Evolutionary conservation across 2,113 vertebrate species (phyloP).

Genomic region (Apteryx owenii): DNA sequence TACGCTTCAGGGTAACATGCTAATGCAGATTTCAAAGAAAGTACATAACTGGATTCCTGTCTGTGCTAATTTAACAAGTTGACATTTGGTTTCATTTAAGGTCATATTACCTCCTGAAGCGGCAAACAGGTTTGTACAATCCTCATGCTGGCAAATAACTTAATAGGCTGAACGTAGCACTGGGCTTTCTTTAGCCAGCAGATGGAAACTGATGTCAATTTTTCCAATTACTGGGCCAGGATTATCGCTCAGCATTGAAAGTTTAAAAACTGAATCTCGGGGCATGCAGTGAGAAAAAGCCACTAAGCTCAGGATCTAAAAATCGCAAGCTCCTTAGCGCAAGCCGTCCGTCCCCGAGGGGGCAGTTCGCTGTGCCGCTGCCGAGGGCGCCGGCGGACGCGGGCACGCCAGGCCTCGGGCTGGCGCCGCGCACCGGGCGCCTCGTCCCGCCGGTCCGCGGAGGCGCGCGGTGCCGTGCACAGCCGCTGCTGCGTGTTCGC

Average conservation of each 20-base stretch:
- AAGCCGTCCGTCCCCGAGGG: not conserved
- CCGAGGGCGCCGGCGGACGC: not conserved
- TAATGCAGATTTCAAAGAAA: constrained; percentile 58
- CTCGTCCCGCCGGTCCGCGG: not conserved
- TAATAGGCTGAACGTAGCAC: not conserved
- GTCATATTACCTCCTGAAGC: not conserved
- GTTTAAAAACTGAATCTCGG: not conserved
- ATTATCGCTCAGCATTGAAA: not conserved
- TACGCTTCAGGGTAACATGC: constrained; percentile 2
- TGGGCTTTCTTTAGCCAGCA: not conserved
- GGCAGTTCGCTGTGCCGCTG: not conserved
- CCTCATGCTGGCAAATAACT: not conserved
- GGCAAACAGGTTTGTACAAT: not conserved
- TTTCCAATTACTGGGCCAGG: constrained; percentile 25
- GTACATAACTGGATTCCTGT: constrained; percentile 36
- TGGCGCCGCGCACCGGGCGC: not conserved
- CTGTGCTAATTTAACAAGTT: constrained; percentile 23
- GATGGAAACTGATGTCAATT: constrained; percentile 10
- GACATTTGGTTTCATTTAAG: constrained; percentile 16
- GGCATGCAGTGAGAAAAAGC: not conserved
- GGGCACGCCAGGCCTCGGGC: not conserved
- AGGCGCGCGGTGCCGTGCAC: not conserved
- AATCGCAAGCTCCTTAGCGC: not conserved
- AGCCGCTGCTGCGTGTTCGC: not conserved
- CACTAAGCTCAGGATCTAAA: not conserved